These are phyloP conservation scores for Chaunax sp. DNA, from an alignment of 2,797 vertebrate species.

Conservation along the genomic window DNA sequence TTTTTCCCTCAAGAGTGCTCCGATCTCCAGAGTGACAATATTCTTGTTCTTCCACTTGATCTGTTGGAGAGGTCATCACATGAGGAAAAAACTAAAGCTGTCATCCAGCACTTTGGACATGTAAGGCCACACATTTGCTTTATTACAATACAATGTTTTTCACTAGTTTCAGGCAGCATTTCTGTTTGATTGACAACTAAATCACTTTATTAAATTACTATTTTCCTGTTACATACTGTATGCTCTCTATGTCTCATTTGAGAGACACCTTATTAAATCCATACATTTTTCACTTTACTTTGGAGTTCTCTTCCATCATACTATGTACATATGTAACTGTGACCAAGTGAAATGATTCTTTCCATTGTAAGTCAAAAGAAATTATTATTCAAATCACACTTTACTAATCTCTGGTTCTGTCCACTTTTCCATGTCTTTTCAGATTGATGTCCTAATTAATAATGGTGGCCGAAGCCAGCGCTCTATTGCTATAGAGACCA, in stretches of 20 bases:
- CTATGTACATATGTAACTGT: background rate
- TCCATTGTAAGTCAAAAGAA: background rate
- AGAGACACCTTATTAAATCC: background rate
- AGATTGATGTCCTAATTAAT: slow-evolving; percentile 96
- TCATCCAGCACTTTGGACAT: slow-evolving; percentile 89
- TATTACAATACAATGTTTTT: slow-evolving; percentile 1
- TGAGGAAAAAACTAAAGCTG: slow-evolving; percentile 83
- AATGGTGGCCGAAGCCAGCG: slow-evolving; percentile 91
- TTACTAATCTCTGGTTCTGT: background rate
- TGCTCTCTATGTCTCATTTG: background rate
- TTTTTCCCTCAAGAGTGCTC: slow-evolving; percentile 82
- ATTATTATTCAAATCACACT: background rate
- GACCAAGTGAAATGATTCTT: too few species aligned
- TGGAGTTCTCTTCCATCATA: background rate
- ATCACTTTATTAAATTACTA: background rate
- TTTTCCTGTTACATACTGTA: background rate
- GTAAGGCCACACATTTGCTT: slow-evolving; percentile 76
- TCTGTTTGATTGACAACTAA: background rate
- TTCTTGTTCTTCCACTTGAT: slow-evolving; percentile 92
- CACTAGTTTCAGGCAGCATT: slow-evolving; percentile 3
- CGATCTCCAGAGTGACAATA: slow-evolving; percentile 85
- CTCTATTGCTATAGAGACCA: slow-evolving; percentile 88
- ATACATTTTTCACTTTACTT: background rate
- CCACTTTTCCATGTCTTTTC: slow-evolving; percentile 21
- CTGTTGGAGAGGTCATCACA: slow-evolving; percentile 88